phyloP scores from a whole-genome alignment of 2,888 invertebrate genomes.

The Digitonthophagus gazella region DNA sequence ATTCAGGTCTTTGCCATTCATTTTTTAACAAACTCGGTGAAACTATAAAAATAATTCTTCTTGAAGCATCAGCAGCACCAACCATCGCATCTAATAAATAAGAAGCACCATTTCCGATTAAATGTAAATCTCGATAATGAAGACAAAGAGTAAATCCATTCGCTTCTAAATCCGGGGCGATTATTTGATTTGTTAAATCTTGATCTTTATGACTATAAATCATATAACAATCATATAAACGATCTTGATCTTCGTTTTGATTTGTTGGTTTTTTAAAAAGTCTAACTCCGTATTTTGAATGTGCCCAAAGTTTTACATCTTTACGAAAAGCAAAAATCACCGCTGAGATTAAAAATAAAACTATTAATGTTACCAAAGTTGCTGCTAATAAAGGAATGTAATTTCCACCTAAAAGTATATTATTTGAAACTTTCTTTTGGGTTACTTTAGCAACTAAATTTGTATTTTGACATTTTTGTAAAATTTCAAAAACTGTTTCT shows the following conservation, averaged over 20 bases:
- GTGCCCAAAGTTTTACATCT: conserved; percentile 76
- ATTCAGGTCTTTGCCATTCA: conserved; percentile 82
- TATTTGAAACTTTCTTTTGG: conserved; percentile 56
- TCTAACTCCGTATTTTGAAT: conserved; percentile 74
- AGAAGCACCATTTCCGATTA: conserved; percentile 61
- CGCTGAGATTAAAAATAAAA: conserved; percentile 67
- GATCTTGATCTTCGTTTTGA: conserved; percentile 51
- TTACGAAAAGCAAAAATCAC: conserved; percentile 72
- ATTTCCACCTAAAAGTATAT: conserved; percentile 65
- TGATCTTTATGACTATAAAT: conserved; percentile 81
- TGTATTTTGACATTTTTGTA: conserved; percentile 57
- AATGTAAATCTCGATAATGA: conserved; percentile 63
- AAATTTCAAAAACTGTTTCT: conserved; percentile 56
- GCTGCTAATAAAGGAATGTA: conserved; percentile 74
- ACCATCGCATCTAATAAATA: conserved; percentile 63
- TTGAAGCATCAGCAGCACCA: conserved; percentile 62
- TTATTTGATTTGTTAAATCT: conserved; percentile 67
- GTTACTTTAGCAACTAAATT: conserved; percentile 64
- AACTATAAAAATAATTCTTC: conserved; percentile 75
- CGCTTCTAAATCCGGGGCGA: conserved; percentile 72
- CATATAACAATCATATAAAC: conserved; percentile 79
- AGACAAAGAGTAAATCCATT: conserved; percentile 66
- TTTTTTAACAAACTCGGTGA: conserved; percentile 77
- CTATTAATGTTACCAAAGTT: conserved; percentile 66
- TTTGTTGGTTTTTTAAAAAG: conserved; percentile 64